A percentile compares a stretch with the other conserved stretches of the same genome.
Evolutionary conservation across 2,888 invertebrate species (phyloP).

Genomic region (Trachelus stipa): DNA sequence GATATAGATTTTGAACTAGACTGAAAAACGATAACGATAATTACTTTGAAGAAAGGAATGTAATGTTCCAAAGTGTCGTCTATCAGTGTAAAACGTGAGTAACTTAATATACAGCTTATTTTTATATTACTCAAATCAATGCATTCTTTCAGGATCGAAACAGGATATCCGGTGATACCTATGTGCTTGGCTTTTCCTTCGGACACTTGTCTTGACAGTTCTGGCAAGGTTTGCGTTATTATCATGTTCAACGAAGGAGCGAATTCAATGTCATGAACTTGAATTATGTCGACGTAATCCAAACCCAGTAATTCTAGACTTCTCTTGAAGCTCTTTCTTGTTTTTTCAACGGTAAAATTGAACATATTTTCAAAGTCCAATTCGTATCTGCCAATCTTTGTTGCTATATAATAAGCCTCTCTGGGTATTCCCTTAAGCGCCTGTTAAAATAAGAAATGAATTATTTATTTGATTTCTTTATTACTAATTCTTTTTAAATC

Average conservation of each 20-base stretch:
- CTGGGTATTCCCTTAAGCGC: slow-evolving; percentile 84
- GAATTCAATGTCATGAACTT: slow-evolving; percentile 95
- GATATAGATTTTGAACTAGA: slow-evolving; percentile 2
- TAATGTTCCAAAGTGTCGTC: slow-evolving; percentile 83
- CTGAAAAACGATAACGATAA: slow-evolving; percentile 31
- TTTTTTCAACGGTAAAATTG: slow-evolving; percentile 84
- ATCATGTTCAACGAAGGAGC: slow-evolving; percentile 80
- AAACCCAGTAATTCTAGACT: slow-evolving; percentile 80
- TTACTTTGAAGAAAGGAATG: slow-evolving; percentile 81
- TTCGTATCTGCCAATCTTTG: slow-evolving; percentile 91
- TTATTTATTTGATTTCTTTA: not conserved
- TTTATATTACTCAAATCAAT: slow-evolving; percentile 74
- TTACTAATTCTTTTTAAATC: slow-evolving; percentile 22
- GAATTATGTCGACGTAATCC: slow-evolving; percentile 89
- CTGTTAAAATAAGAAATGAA: slow-evolving; percentile 62
- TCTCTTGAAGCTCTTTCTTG: slow-evolving; percentile 78
- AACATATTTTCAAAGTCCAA: slow-evolving; percentile 80
- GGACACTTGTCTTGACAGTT: slow-evolving; percentile 78
- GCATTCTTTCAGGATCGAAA: slow-evolving; percentile 80
- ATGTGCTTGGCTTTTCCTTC: slow-evolving; percentile 82
- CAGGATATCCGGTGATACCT: slow-evolving; percentile 89
- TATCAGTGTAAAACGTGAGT: slow-evolving; percentile 82
- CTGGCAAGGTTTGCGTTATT: slow-evolving; percentile 87
- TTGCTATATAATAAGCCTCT: slow-evolving; percentile 86
- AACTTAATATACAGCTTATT: slow-evolving; percentile 81